Conservation (phyloP, 2,888 invertebrate species). For the Cotesia congregata region DNA sequence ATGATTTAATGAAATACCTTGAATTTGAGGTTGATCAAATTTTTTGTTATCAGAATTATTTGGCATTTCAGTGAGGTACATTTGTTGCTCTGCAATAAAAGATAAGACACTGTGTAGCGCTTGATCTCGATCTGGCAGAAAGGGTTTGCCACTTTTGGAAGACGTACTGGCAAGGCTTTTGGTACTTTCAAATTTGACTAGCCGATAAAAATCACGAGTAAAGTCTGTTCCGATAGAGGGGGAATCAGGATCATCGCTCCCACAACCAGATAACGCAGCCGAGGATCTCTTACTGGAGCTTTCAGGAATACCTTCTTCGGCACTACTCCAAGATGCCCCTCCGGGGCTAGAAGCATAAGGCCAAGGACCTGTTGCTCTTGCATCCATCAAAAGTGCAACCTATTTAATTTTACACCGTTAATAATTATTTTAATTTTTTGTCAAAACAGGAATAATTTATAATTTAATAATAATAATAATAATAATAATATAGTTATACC, state of each 20-base stretch:
- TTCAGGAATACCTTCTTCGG: conserved; percentile 70
- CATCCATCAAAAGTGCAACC: conserved; percentile 72
- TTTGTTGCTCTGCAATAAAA: conserved; percentile 84
- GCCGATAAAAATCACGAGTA: conserved; percentile 84
- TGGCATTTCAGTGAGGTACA: conserved; percentile 71
- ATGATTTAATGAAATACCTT: conserved; percentile 47
- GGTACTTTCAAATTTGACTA: conserved; percentile 86
- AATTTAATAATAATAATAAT: background rate
- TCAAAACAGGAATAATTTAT: background rate
- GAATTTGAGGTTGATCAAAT: conserved; percentile 47
- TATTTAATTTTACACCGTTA: conserved; percentile 33
- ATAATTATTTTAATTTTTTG: background rate
- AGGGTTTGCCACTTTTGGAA: conserved; percentile 74
- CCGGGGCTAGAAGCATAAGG: conserved; percentile 74
- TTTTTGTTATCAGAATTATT: conserved; percentile 46
- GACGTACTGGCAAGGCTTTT: conserved; percentile 84
- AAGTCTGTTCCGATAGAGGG: conserved; percentile 81
- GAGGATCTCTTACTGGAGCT: conserved; percentile 80
- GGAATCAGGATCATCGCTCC: conserved; percentile 77
- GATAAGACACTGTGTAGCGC: conserved; percentile 81
- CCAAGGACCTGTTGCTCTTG: conserved; percentile 75
- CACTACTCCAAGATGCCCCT: conserved; percentile 72
- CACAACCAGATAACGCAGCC: conserved; percentile 76
- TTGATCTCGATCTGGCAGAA: conserved; percentile 77
- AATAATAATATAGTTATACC: no score